Evolutionary conservation across 2,888 invertebrate species (phyloP).

Genomic region (Protonemura montana): DNA sequence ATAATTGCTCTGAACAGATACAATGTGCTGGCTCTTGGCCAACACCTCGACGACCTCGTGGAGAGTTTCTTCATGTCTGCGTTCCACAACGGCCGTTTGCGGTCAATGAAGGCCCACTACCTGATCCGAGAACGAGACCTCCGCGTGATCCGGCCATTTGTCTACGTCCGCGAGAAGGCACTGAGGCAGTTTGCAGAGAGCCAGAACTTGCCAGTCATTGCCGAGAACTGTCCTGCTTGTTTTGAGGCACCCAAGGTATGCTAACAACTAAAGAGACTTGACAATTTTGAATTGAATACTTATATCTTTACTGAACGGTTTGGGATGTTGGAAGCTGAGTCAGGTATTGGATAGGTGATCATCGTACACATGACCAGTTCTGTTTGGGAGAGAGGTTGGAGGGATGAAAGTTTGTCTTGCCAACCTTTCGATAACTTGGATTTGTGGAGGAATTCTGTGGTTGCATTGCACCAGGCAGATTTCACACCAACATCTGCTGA

Average conservation of each 20-base stretch:
- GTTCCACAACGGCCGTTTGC: conserved; percentile 80
- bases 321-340: no score
- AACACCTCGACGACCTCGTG: conserved; percentile 84
- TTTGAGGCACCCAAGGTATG: conserved; percentile 64
- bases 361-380: no score
- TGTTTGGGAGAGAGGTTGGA: no score
- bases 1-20: conserved; percentile 60
- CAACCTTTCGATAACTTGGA: no score
- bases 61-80: conserved; percentile 83
- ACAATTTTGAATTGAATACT: no score
- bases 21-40: conserved; percentile 87
- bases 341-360: no score
- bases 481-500: not conserved
- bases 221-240: conserved; percentile 66
- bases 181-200: conserved; percentile 77
- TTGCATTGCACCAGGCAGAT: no score
- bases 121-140: conserved; percentile 79
- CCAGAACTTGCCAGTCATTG: conserved; percentile 75
- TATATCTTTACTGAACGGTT: no score
- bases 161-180: conserved; percentile 82
- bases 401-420: no score
- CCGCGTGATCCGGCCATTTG: conserved; percentile 85
- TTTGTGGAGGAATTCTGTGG: no score
- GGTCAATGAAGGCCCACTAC: conserved; percentile 83
- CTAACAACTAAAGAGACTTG: no score